These are phyloP conservation scores for Epinephelus moara DNA, from an alignment of 2,113 vertebrate species.

Conservation along the genomic window DNA sequence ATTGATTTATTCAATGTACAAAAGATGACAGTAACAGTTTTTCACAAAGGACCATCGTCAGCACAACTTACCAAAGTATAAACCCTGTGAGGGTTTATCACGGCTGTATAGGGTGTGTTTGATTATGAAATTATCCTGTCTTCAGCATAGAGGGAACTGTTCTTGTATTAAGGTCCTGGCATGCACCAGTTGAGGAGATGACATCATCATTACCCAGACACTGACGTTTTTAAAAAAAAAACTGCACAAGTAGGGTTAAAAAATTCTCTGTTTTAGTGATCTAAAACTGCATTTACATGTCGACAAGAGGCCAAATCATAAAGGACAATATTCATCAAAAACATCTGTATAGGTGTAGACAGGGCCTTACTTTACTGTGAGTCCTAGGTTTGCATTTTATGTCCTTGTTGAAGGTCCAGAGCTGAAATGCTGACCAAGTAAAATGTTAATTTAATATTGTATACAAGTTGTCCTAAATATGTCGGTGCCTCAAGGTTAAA, in stretches of 20 bases:
- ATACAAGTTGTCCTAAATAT: background rate
- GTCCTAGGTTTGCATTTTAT: background rate
- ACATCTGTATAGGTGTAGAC: no score
- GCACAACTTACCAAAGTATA: background rate
- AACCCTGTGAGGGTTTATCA: background rate
- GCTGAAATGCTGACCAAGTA: background rate
- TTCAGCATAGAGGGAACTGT: background rate
- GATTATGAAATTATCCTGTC: background rate
- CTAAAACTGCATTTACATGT: no score
- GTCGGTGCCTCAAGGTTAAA: constrained; percentile 3
- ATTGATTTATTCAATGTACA: no score
- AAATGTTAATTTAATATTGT: background rate
- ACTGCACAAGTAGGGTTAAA: no score
- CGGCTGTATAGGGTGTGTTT: background rate
- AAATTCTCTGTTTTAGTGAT: no score
- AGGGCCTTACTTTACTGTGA: background rate
- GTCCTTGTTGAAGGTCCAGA: background rate
- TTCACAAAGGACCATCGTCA: background rate
- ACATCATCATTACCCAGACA: no score
- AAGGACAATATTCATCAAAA: no score
- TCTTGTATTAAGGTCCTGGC: background rate
- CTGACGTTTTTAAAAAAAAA: no score
- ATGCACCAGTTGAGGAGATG: no score
- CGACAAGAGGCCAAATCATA: no score
- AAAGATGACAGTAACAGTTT: no score